Percentiles rank a stretch among this genome's conserved stretches.
These are phyloP conservation scores for Diceros bicornis DNA, from an alignment of 2,797 vertebrate species.

Conservation along the genomic window DNA sequence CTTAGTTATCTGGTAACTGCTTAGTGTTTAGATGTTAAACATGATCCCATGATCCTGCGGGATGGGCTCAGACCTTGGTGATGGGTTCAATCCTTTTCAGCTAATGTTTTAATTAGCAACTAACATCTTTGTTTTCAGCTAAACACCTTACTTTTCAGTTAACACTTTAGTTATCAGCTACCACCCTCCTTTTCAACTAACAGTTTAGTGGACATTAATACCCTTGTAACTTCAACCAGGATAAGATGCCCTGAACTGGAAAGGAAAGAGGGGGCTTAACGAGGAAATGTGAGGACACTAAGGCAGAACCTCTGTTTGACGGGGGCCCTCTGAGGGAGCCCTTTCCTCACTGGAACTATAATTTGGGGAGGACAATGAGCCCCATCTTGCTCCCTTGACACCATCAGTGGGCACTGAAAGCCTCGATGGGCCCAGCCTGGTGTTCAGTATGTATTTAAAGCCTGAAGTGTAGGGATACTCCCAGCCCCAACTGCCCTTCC, in stretches of 20 bases:
- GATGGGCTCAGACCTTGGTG: no score
- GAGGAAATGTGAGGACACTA: background rate
- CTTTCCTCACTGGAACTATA: background rate
- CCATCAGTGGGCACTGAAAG: accelerated
- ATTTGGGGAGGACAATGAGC: background rate
- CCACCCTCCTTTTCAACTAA: background rate
- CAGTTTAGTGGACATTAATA: background rate
- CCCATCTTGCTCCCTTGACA: background rate
- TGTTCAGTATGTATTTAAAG: background rate
- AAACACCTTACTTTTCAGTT: background rate
- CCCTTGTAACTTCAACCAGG: background rate
- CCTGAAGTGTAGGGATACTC: background rate
- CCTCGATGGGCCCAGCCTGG: background rate
- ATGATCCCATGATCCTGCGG: no score
- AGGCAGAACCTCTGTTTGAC: background rate
- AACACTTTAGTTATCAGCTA: background rate
- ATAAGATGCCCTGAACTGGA: background rate
- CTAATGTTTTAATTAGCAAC: background rate
- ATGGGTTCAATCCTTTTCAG: background rate
- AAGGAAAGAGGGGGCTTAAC: background rate
- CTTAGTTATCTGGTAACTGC: background rate
- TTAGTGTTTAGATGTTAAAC: background rate
- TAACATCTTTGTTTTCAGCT: background rate
- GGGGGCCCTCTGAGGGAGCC: background rate
- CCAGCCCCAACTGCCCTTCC: background rate